These are phyloP conservation scores for Tetragnatha montana DNA, from an alignment of 2,888 invertebrate species.

Conservation along the genomic window DNA sequence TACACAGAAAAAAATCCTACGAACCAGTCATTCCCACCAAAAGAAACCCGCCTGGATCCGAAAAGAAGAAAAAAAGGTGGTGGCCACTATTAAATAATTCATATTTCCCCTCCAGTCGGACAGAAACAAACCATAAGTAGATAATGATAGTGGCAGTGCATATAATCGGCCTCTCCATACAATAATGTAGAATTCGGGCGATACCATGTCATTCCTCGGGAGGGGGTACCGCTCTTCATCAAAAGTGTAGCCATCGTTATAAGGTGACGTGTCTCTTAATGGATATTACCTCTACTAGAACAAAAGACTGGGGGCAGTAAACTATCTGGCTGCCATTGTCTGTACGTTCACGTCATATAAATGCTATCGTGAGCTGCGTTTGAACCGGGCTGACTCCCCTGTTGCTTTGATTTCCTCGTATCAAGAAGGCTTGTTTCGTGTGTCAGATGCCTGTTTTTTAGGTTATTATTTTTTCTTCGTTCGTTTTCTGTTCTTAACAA, in stretches of 20 bases:
- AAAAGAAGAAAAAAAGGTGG: neutral
- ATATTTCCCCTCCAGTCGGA: neutral
- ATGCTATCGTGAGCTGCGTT: constrained; percentile 36
- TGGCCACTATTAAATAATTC: constrained; percentile 1
- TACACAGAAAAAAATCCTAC: too few species aligned
- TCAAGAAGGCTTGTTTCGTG: constrained; percentile 29
- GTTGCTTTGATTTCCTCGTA: neutral
- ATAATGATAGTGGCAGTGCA: constrained; percentile 21
- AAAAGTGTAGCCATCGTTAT: constrained; percentile 60
- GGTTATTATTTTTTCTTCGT: neutral
- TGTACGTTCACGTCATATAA: constrained; percentile 48
- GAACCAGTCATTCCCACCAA: too few species aligned
- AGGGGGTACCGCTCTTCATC: constrained; percentile 25
- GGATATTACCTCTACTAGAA: constrained; percentile 57
- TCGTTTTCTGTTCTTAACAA: constrained; percentile 5
- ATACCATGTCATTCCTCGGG: constrained; percentile 9
- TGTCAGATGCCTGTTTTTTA: constrained; percentile 11
- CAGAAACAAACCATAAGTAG: constrained; percentile 19
- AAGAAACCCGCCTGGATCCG: too few species aligned
- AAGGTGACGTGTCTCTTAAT: constrained; percentile 64
- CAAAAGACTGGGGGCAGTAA: constrained; percentile 64
- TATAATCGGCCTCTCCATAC: constrained; percentile 11
- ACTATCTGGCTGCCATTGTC: constrained; percentile 61
- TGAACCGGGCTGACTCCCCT: constrained; percentile 2
- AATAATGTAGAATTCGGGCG: constrained; percentile 21